These are phyloP conservation scores for Drosophila guanche DNA, from an alignment of 1,140 invertebrate genomes.

Conservation along the genomic window DNA sequence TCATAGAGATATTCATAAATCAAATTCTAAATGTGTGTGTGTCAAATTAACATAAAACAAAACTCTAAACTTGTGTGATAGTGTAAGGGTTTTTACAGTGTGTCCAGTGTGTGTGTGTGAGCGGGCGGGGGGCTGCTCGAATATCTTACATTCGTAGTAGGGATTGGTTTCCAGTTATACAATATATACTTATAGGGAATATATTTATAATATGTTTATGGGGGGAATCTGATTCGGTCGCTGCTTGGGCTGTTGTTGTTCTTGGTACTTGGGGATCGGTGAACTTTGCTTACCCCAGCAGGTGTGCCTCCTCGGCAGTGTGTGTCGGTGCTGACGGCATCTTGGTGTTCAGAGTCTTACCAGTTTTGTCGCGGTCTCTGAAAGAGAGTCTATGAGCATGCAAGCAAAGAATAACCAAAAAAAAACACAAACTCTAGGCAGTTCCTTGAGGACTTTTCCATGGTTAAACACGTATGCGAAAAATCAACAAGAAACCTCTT, in stretches of 20 bases:
- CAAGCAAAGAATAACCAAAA: slow-evolving; percentile 78
- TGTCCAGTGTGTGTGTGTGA: slow-evolving; percentile 18
- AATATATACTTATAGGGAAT: too few species aligned
- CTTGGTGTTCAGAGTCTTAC: slow-evolving; percentile 83
- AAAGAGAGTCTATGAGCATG: slow-evolving; percentile 84
- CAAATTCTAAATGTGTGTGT: too few species aligned
- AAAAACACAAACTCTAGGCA: slow-evolving; percentile 70
- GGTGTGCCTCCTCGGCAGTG: slow-evolving; percentile 84
- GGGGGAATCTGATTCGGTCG: slow-evolving; percentile 30
- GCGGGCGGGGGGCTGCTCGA: not conserved
- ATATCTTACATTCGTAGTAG: slow-evolving; percentile 21
- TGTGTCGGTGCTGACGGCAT: slow-evolving; percentile 84
- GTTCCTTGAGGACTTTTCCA: slow-evolving; percentile 53
- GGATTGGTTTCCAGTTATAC: too few species aligned
- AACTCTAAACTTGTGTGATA: not conserved
- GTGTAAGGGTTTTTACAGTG: not conserved
- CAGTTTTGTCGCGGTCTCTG: slow-evolving; percentile 83
- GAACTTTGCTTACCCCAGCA: slow-evolving; percentile 82
- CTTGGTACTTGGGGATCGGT: slow-evolving; percentile 3
- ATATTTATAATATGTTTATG: not conserved
- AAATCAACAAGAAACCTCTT: slow-evolving; percentile 47
- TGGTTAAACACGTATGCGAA: too few species aligned
- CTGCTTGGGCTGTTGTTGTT: slow-evolving; percentile 25
- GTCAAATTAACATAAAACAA: not conserved
- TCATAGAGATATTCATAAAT: too few species aligned